phyloP scores from a whole-genome alignment of 1,140 invertebrate genomes.

The Melipona quadrifasciata region DNA sequence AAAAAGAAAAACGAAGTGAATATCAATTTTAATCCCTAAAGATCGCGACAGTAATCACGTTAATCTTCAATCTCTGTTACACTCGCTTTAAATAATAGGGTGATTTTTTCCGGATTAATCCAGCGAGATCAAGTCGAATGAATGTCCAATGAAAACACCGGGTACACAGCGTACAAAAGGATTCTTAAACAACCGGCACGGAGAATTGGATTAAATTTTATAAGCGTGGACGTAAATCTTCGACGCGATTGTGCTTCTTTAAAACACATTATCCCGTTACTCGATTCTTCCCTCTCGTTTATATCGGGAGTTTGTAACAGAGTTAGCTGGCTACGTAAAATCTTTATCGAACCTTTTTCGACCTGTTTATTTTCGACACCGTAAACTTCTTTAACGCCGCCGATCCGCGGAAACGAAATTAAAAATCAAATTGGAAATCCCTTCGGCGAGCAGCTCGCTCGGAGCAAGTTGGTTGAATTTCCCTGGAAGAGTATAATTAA shows the following conservation, averaged over 20 bases:
- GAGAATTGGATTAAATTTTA: conserved; percentile 1
- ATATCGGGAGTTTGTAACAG: not conserved
- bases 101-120: not conserved
- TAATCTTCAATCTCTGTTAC: not conserved
- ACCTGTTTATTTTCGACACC: not conserved
- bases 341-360: not conserved
- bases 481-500: too few relatives aligned
- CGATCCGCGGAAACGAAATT: too few relatives aligned
- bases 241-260: not conserved
- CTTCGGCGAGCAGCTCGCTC: too few relatives aligned
- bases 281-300: not conserved
- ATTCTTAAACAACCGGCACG: not conserved
- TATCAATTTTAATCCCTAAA: not conserved
- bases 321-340: not conserved
- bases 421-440: too few relatives aligned
- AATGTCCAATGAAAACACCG: not conserved
- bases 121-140: not conserved
- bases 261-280: not conserved
- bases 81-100: not conserved
- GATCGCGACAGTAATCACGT: not conserved
- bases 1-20: not conserved
- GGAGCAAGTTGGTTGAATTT: too few relatives aligned
- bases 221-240: not conserved
- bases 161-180: not conserved
- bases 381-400: not conserved